These are phyloP conservation scores for Dascyllus trimaculatus DNA, from an alignment of 2,113 vertebrate species.

Conservation along the genomic window DNA sequence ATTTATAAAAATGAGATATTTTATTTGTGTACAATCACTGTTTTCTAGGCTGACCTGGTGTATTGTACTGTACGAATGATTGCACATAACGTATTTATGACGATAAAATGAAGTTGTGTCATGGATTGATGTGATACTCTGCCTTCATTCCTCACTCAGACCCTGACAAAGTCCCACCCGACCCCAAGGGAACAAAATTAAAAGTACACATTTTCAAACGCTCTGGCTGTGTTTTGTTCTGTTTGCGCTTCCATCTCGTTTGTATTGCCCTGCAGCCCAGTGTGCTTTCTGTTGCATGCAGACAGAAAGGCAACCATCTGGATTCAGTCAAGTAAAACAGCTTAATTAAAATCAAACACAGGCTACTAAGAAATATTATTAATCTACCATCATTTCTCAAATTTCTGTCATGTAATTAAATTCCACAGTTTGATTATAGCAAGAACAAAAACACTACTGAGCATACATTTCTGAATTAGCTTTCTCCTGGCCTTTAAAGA, in stretches of 20 bases:
- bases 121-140: constrained; percentile 75
- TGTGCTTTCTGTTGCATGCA: background rate
- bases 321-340: constrained; percentile 6
- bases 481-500: no score
- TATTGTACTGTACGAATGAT: constrained; percentile 77
- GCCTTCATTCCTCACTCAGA: constrained; percentile 77
- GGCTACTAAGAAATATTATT: background rate
- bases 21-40: constrained; percentile 84
- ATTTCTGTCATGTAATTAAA: no score
- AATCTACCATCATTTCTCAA: no score
- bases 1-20: constrained; percentile 72
- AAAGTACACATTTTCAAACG: constrained; percentile 77
- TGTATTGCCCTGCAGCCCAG: background rate
- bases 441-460: no score
- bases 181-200: constrained; percentile 70
- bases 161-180: constrained; percentile 55
- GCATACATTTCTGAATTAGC: no score
- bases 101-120: constrained; percentile 65
- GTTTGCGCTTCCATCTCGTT: background rate
- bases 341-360: background rate
- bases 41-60: constrained; percentile 79
- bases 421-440: no score
- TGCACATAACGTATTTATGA: constrained; percentile 78
- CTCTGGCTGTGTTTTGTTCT: constrained; percentile 31
- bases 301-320: background rate